Conservation (phyloP, 1,140 invertebrate genomes). For the Euborellia annulipes region DNA sequence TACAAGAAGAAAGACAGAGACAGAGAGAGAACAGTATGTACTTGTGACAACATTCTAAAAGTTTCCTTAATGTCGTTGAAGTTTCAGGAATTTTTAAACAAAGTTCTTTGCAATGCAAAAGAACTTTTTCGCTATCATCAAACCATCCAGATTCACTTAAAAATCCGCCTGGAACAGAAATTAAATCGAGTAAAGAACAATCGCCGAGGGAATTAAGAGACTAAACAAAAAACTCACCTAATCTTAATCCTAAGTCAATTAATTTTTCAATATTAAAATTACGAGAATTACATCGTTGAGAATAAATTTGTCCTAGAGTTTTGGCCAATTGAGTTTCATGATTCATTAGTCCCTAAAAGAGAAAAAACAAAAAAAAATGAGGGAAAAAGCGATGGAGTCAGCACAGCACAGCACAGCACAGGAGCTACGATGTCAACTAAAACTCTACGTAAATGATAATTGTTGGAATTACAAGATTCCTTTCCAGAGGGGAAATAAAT, state of each 20-base stretch:
- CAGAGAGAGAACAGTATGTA: constrained; percentile 21
- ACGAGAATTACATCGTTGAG: not conserved
- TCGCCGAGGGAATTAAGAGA: not conserved
- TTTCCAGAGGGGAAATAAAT: not conserved
- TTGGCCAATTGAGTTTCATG: constrained; percentile 37
- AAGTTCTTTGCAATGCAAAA: constrained; percentile 42
- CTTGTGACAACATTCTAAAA: constrained; percentile 59
- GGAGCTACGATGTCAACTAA: not conserved
- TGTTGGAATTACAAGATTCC: not conserved
- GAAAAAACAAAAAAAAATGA: constrained; percentile 15
- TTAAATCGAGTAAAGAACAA: not conserved
- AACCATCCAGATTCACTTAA: constrained; percentile 77
- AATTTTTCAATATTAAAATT: not conserved
- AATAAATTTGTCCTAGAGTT: constrained; percentile 27
- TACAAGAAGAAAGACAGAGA: constrained; percentile 7
- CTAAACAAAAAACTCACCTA: constrained; percentile 24
- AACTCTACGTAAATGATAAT: not conserved
- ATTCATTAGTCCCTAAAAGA: constrained; percentile 45
- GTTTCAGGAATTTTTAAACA: constrained; percentile 35
- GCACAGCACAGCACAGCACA: not conserved
- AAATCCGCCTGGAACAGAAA: constrained; percentile 42
- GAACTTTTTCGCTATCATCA: constrained; percentile 48
- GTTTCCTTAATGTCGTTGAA: constrained; percentile 28
- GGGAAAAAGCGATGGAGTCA: not conserved
- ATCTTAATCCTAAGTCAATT: constrained; percentile 37